Conservation (phyloP, 2,888 invertebrate species). For the Lathronympha strigana region DNA sequence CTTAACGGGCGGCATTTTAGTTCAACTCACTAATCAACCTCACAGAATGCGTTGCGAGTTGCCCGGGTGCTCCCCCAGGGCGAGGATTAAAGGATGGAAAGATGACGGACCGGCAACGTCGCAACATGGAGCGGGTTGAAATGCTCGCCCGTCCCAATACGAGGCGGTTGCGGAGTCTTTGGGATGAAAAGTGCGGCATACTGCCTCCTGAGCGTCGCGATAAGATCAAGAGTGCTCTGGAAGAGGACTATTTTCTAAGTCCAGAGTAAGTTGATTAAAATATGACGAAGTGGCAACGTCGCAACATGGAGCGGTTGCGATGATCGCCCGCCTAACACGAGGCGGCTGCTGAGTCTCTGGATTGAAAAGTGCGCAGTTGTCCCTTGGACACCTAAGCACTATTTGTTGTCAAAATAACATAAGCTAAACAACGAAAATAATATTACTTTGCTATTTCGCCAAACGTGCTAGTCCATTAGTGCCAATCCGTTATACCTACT, state of each 20-base stretch:
- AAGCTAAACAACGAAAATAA: no score
- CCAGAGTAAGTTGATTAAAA: conserved; percentile 73
- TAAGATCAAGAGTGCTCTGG: conserved; percentile 81
- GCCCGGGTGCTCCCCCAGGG: neutral
- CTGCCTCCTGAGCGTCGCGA: conserved; percentile 78
- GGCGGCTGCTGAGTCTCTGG: no score
- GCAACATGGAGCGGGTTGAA: conserved; percentile 75
- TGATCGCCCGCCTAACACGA: no score
- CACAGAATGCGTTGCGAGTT: conserved; percentile 1
- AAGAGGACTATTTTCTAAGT: conserved; percentile 81
- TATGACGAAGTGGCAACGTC: no score
- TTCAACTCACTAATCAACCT: neutral
- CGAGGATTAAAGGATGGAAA: neutral
- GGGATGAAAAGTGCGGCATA: conserved; percentile 78
- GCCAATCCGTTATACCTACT: no score
- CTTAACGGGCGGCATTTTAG: no score
- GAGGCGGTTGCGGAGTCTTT: conserved; percentile 77
- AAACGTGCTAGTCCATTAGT: no score
- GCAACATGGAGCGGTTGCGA: no score
- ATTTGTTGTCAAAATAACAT: no score
- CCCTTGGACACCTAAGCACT: no score
- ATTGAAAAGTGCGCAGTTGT: no score
- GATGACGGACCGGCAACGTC: conserved; percentile 47
- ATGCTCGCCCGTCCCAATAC: conserved; percentile 81
- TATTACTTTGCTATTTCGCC: no score